phyloP scores from a whole-genome alignment of 2,888 invertebrate species.

The Brenthis ino region DNA sequence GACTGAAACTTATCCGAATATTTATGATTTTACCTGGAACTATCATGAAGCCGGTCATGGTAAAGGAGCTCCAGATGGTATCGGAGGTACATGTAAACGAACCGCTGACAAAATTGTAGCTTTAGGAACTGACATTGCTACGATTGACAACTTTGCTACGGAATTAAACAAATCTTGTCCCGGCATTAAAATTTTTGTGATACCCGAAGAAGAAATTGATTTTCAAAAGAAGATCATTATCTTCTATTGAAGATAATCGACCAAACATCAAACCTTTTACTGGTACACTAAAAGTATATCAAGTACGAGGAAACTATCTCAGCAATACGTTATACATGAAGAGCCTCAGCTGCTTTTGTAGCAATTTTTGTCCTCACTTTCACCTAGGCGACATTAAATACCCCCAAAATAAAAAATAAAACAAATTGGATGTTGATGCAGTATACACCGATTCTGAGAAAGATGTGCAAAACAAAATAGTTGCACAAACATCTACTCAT shows the following conservation, averaged over 20 bases:
- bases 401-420: constrained; percentile 24
- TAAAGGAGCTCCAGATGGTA: constrained; percentile 41
- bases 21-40: constrained; percentile 42
- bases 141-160: constrained; percentile 19
- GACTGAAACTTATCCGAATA: constrained; percentile 29
- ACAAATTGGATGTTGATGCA: constrained; percentile 37
- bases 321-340: constrained; percentile 39
- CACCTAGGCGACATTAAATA: constrained; percentile 37
- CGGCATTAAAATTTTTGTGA: constrained; percentile 35
- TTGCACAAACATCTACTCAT: constrained; percentile 34
- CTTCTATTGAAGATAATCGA: constrained; percentile 37
- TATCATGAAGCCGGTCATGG: constrained; percentile 40
- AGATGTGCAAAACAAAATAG: constrained; percentile 33
- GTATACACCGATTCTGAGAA: constrained; percentile 38
- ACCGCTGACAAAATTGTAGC: constrained; percentile 30
- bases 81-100: constrained; percentile 41
- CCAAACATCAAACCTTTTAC: constrained; percentile 31
- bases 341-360: constrained; percentile 40
- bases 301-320: constrained; percentile 37
- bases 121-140: constrained; percentile 38
- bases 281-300: constrained; percentile 37
- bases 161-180: constrained; percentile 33
- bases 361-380: constrained; percentile 37
- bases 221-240: constrained; percentile 37
- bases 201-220: constrained; percentile 25